A percentile compares a stretch with the other conserved stretches of the same genome.
Conservation (phyloP, 2,113 vertebrate species). For the Casuarius casuarius region DNA sequence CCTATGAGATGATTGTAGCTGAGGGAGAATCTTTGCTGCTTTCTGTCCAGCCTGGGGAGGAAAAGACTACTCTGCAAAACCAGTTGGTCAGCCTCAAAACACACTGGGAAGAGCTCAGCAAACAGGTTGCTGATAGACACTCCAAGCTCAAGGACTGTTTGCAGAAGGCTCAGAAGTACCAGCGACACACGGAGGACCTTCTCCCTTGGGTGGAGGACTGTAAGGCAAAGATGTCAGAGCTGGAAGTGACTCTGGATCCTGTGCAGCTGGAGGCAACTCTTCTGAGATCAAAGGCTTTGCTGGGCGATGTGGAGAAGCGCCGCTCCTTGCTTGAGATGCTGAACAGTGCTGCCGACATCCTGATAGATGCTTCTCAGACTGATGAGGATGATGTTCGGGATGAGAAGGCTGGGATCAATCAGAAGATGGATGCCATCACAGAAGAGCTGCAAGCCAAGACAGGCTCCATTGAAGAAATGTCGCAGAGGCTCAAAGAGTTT, state of each 20-base stretch:
- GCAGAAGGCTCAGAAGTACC: slow-evolving; percentile 89
- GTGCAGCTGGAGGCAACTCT: slow-evolving; percentile 86
- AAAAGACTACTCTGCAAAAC: slow-evolving; percentile 85
- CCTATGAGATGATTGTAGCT: slow-evolving; percentile 92
- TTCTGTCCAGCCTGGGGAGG: slow-evolving; percentile 86
- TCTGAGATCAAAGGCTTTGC: slow-evolving; percentile 84
- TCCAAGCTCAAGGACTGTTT: slow-evolving; percentile 85
- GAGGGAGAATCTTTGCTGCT: slow-evolving; percentile 90
- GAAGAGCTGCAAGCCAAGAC: slow-evolving; percentile 86
- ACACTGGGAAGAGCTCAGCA: slow-evolving; percentile 91
- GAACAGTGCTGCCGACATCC: slow-evolving; percentile 89
- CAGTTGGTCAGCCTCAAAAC: slow-evolving; percentile 84
- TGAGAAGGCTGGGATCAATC: slow-evolving; percentile 91
- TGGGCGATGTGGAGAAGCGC: slow-evolving; percentile 89
- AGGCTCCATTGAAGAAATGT: slow-evolving; percentile 91
- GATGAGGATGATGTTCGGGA: slow-evolving; percentile 93
- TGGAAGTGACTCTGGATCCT: slow-evolving; percentile 85
- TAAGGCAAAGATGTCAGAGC: slow-evolving; percentile 79
- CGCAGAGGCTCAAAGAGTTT: slow-evolving; percentile 92
- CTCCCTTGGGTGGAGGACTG: slow-evolving; percentile 89
- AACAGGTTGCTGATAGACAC: slow-evolving; percentile 80
- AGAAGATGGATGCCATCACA: slow-evolving; percentile 86
- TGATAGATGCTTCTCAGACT: slow-evolving; percentile 87
- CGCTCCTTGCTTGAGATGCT: slow-evolving; percentile 88
- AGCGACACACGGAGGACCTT: slow-evolving; percentile 86